phyloP scores from a whole-genome alignment of 1,140 invertebrate genomes.

The Brachionus rotundiformis region DNA sequence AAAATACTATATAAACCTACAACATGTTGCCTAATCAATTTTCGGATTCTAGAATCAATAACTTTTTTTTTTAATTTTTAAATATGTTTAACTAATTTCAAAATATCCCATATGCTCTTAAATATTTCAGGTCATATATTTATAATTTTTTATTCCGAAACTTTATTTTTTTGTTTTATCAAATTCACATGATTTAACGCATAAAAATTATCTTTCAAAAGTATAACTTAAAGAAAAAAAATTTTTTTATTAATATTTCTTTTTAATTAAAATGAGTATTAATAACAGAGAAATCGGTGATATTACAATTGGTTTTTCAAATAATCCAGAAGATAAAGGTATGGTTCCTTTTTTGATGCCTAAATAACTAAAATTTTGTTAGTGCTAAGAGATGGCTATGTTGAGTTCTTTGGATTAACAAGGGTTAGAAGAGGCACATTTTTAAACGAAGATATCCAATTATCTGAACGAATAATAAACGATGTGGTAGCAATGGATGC shows the following conservation, averaged over 20 bases:
- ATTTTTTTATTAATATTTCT: background rate
- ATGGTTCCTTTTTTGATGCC: background rate
- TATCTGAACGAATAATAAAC: slow-evolving; percentile 21
- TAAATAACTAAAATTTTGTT: background rate
- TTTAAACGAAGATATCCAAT: background rate
- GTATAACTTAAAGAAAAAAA: background rate
- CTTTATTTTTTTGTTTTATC: background rate
- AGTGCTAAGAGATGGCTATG: slow-evolving; percentile 16
- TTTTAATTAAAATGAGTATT: background rate
- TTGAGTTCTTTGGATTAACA: slow-evolving; percentile 30
- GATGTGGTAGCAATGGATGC: slow-evolving; percentile 40
- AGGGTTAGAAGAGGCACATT: slow-evolving; percentile 5
- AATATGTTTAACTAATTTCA: no score
- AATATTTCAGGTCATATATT: background rate
- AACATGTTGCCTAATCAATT: no score
- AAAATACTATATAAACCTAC: no score
- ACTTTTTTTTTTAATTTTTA: no score
- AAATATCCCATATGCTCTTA: no score
- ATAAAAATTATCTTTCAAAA: background rate
- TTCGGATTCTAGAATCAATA: no score
- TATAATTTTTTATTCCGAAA: background rate
- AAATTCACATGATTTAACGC: background rate
- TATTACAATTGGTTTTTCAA: background rate
- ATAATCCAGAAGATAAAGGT: background rate
- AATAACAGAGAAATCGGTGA: background rate